Evolutionary conservation across 2,888 invertebrate genomes (phyloP), one percentile per base, ranked within the genome.

Genomic region (Meghimatium bilineatum): DNA sequence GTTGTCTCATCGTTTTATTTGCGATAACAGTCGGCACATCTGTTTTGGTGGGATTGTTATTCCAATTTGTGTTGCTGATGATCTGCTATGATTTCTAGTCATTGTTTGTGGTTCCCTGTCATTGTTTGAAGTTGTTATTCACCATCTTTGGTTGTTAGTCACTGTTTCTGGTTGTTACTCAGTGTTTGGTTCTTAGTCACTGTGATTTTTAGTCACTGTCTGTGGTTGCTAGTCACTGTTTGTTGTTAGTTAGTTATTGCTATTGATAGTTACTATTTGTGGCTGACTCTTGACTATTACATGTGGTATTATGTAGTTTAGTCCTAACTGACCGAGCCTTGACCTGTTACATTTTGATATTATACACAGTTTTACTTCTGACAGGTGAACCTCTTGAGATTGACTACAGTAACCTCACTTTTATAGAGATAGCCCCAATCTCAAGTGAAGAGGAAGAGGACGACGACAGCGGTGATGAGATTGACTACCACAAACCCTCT

Each of bases 401-500:
- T 32, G 84, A 84, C 80, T 84, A 84, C 84, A 84, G 80, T 44
- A 75, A 67, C 67, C 44, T 86, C n/a, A 81, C 72, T 20, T 86
- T 81, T 52, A 83, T 86, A 20, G 86, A 86, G 72, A 86, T 86
- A 77, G 74, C 85, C 10, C 83, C 86, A 23, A 75, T 86, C n/a
- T 82, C 84, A 26, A 86, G 86, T 71, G 80, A 69, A 29, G 81
- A 85, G 12, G 86, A 86, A 2, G 79, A 85, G n/a, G 89, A 90
- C 32, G 89, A 89, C 2, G 89, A 88, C 75, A 87, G 88, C 8
- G 87, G 87, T 29, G 88, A 88, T 36, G 89, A 89, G 69, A 85
- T 86, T 20, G 87, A 87, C 17, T 87, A 87, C 76, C 91, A 92
- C 85, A 89, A 88, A 76, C 89, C 91, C 29, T 86, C 90, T 44